Conservation (phyloP, 2,888 invertebrate species). For the Tetragonula carbonaria region DNA sequence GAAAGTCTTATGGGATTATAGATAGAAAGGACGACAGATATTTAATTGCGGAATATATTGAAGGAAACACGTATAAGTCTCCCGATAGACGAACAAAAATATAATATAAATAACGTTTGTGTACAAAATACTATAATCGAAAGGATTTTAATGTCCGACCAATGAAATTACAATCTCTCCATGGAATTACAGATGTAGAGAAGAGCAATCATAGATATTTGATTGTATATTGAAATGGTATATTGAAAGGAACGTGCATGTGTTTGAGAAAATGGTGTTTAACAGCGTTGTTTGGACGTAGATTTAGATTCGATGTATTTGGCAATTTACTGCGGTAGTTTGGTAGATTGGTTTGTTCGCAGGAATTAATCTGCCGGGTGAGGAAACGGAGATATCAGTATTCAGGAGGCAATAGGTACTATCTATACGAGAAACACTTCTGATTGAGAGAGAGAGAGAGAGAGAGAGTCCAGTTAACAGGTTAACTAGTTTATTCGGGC, state of each 20-base stretch:
- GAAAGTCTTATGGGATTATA: no score
- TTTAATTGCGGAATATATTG: no score
- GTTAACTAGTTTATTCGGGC: background rate
- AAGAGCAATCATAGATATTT: background rate
- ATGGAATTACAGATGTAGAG: background rate
- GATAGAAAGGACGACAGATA: no score
- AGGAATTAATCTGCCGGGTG: background rate
- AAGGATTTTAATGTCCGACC: background rate
- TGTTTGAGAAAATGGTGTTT: background rate
- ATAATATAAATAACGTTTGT: fast-evolving
- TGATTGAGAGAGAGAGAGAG: slow-evolving; percentile 2
- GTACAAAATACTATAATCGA: background rate
- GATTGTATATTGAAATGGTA: background rate
- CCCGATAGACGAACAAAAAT: background rate
- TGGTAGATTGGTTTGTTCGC: slow-evolving; percentile 3
- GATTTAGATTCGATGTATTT: background rate
- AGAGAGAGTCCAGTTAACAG: background rate
- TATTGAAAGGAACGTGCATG: no score
- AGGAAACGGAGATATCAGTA: slow-evolving; percentile 5
- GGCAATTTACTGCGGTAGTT: background rate
- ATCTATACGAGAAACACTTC: background rate
- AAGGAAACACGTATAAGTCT: background rate
- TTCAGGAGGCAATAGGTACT: background rate
- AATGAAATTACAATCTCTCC: background rate
- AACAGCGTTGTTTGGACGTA: background rate